These are phyloP conservation scores for Pteruthius melanotis DNA, from an alignment of 2,113 vertebrate genomes.

Conservation along the genomic window DNA sequence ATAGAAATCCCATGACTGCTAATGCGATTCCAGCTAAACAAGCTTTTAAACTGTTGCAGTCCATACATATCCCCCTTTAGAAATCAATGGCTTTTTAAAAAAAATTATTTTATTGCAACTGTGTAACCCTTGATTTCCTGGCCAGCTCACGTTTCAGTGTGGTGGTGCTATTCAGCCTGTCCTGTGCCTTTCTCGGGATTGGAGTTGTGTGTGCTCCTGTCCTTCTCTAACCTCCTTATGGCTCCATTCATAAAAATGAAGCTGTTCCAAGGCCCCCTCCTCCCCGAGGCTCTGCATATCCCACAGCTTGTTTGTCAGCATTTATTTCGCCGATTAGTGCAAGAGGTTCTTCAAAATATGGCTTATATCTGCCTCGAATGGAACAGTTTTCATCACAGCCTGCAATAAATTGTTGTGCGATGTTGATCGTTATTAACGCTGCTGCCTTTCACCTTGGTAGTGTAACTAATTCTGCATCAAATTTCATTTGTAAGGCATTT, in stretches of 20 bases:
- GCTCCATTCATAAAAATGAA: slow-evolving; percentile 23
- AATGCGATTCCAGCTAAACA: slow-evolving; percentile 19
- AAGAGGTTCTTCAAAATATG: background rate
- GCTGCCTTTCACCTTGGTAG: background rate
- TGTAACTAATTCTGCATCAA: background rate
- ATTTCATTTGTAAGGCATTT: slow-evolving; percentile 2
- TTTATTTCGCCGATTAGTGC: background rate
- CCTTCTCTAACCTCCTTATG: background rate
- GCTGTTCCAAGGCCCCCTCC: background rate
- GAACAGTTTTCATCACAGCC: background rate
- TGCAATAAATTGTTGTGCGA: background rate
- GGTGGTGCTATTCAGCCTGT: background rate
- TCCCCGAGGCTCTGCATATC: background rate
- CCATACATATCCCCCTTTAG: background rate
- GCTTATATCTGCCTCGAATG: background rate
- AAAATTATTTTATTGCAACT: background rate
- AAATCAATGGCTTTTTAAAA: background rate
- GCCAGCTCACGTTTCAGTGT: background rate
- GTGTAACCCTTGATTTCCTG: background rate
- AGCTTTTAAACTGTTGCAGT: slow-evolving; percentile 15
- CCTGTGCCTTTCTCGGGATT: rapidly evolving
- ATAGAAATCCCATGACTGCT: background rate
- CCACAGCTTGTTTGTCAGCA: background rate
- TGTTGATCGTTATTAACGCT: rapidly evolving
- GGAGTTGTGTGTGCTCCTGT: background rate